Conservation (phyloP, 2,797 vertebrate genomes). For the Myripristis murdjan region DNA sequence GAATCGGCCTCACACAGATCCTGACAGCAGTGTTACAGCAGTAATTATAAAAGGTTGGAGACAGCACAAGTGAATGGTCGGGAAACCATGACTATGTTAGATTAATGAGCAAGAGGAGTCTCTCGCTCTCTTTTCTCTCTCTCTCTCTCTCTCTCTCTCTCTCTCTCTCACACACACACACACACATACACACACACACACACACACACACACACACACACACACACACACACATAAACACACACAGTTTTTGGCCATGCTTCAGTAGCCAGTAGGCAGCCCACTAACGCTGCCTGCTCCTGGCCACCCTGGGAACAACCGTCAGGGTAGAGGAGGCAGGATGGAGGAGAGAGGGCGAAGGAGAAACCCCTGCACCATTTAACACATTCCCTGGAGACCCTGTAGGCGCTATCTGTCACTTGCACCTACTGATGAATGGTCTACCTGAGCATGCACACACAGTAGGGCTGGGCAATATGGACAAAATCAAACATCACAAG, state of each 20-base stretch:
- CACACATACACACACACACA: conserved; percentile 19
- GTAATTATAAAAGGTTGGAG: conserved; percentile 55
- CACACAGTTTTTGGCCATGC: conserved; percentile 44
- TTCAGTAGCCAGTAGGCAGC: conserved; percentile 48
- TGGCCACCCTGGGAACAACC: conserved; percentile 57
- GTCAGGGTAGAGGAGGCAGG: conserved; percentile 63
- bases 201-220: conserved; percentile 15
- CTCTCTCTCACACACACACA: not conserved
- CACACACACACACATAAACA: no score
- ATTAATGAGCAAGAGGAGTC: conserved; percentile 69
- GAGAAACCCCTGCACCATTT: conserved; percentile 61
- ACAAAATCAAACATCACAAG: no score
- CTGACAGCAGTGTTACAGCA: conserved; percentile 57
- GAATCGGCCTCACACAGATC: conserved; percentile 46
- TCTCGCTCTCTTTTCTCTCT: conserved; percentile 16
- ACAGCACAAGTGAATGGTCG: conserved; percentile 47
- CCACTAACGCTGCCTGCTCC: conserved; percentile 48
- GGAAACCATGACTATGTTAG: conserved; percentile 62
- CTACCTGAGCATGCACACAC: conserved; percentile 59
- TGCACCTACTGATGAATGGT: conserved; percentile 60
- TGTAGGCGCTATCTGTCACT: conserved; percentile 53
- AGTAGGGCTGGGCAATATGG: no score
- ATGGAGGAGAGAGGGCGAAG: conserved; percentile 60
- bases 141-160: no score
- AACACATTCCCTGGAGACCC: conserved; percentile 55